Evolutionary conservation across 1,140 invertebrate species (phyloP).

Genomic region (Drosophila pruinosa): DNA sequence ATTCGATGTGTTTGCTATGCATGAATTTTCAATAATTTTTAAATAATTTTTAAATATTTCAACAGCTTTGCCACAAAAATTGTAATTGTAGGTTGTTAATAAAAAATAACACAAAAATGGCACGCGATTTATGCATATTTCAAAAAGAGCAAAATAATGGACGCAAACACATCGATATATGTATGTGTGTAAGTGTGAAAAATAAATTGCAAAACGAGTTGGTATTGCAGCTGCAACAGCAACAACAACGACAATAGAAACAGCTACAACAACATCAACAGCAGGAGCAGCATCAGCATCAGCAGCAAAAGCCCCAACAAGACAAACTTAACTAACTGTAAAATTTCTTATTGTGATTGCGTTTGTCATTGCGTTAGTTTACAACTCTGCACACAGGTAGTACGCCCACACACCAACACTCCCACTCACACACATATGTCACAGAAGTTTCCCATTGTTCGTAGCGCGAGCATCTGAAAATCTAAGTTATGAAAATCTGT

Average conservation of each 20-base stretch:
- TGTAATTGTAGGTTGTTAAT: conserved; percentile 11
- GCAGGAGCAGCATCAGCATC: conserved; percentile 36
- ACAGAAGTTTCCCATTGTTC: conserved; percentile 36
- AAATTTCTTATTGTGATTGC: conserved; percentile 81
- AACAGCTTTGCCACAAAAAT: conserved; percentile 10
- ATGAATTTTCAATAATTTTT: conserved; percentile 32
- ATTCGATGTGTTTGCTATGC: background rate
- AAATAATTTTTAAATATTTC: conserved; percentile 48
- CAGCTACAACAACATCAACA: conserved; percentile 37
- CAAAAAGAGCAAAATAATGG: conserved; percentile 24
- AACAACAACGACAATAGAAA: conserved; percentile 25
- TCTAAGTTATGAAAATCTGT: conserved; percentile 80
- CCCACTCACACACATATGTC: conserved; percentile 30
- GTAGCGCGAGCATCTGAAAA: conserved; percentile 37
- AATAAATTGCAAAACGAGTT: conserved; percentile 53
- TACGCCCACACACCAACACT: background rate
- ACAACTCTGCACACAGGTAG: conserved; percentile 68
- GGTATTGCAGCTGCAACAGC: conserved; percentile 12
- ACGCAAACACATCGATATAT: background rate
- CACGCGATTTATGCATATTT: conserved; percentile 66
- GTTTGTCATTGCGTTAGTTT: conserved; percentile 81
- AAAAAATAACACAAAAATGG: background rate
- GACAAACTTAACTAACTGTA: conserved; percentile 80
- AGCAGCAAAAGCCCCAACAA: conserved; percentile 60
- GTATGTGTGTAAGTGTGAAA: background rate